These are phyloP conservation scores for Ormyrus rosae DNA, from an alignment of 2,888 invertebrate genomes.

Conservation along the genomic window DNA sequence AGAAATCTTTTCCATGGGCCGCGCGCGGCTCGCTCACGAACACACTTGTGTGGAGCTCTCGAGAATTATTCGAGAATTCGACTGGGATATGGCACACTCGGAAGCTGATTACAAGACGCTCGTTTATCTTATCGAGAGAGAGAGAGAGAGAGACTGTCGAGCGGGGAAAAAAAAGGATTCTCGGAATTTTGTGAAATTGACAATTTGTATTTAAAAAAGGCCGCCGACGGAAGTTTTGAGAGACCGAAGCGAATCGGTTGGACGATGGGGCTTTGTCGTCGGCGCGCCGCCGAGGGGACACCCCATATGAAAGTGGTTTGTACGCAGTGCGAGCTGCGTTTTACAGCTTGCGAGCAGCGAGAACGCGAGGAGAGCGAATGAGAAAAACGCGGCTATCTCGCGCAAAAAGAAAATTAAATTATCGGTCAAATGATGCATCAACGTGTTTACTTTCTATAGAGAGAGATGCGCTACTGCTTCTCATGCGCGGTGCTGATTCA, in stretches of 20 bases:
- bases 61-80: too few relatives aligned
- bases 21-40: neutral
- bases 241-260: too few relatives aligned
- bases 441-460: slow-evolving; percentile 45
- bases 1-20: neutral
- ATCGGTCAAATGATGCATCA: slow-evolving; percentile 48
- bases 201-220: too few relatives aligned
- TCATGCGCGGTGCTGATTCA: slow-evolving; percentile 45
- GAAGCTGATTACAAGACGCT: neutral
- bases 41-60: too few relatives aligned
- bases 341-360: neutral
- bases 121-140: slow-evolving; percentile 1
- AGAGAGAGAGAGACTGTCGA: neutral
- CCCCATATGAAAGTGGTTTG: neutral
- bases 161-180: neutral
- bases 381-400: slow-evolving; percentile 22
- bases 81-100: neutral
- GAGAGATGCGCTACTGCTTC: slow-evolving; percentile 24
- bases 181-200: slow-evolving; percentile 12
- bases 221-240: neutral
- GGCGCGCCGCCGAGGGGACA: neutral
- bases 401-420: slow-evolving; percentile 37
- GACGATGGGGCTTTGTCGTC: neutral
- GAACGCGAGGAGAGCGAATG: neutral
- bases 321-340: neutral